phyloP scores from a whole-genome alignment of 2,113 vertebrate genomes.

The Pluvialis apricaria region DNA sequence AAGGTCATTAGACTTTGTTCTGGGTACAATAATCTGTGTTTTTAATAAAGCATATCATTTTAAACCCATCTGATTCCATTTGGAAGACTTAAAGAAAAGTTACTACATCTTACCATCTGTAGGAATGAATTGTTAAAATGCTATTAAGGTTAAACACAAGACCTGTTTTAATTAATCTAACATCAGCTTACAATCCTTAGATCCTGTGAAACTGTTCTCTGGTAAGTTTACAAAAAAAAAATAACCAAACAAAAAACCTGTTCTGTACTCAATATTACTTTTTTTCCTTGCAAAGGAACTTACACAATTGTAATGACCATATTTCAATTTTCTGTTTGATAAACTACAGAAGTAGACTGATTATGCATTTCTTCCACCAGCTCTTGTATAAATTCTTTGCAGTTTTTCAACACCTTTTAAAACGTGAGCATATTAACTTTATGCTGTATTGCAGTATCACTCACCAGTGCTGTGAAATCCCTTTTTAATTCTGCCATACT shows the following conservation, averaged over 20 bases:
- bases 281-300: neutral
- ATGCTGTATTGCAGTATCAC: neutral
- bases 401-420: neutral
- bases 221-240: neutral
- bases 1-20: neutral
- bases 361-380: neutral
- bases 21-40: neutral
- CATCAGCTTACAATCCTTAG: neutral
- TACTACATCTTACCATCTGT: neutral
- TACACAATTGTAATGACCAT: neutral
- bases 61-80: neutral
- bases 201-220: neutral
- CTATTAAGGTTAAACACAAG: neutral
- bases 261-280: neutral
- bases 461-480: neutral
- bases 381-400: neutral
- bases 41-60: neutral
- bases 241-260: neutral
- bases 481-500: neutral
- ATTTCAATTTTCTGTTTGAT: neutral
- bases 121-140: neutral
- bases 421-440: neutral
- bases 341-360: neutral
- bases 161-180: neutral
- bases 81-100: neutral